A percentile compares a stretch with the other conserved stretches of the same genome.
These are phyloP conservation scores for Halichoerus grypus DNA, from an alignment of 2,113 vertebrate genomes.

Conservation along the genomic window DNA sequence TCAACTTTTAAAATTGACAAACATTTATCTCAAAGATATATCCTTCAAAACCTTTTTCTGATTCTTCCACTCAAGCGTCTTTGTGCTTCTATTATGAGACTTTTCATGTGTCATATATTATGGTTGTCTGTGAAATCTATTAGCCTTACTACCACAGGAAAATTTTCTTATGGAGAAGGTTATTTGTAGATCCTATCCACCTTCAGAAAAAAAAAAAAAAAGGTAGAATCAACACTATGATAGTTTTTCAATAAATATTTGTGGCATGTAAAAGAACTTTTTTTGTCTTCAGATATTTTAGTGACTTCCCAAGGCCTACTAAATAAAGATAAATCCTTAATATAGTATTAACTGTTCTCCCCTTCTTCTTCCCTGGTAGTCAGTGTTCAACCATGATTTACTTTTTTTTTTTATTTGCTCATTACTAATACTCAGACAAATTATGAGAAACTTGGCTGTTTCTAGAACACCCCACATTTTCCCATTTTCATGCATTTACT, in stretches of 20 bases:
- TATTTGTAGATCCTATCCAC: background rate
- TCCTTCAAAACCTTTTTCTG: background rate
- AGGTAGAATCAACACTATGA: background rate
- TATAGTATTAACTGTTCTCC: background rate
- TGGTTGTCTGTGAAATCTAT: background rate
- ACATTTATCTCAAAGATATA: background rate
- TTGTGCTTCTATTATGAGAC: background rate
- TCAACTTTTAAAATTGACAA: background rate
- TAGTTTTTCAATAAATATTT: background rate
- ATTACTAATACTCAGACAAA: background rate
- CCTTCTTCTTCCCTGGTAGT: background rate
- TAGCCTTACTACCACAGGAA: background rate
- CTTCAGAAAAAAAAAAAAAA: background rate
- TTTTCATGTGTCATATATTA: background rate
- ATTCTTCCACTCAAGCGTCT: background rate
- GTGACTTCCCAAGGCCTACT: background rate
- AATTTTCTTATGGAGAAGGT: background rate
- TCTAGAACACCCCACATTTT: background rate
- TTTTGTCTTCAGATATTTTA: background rate
- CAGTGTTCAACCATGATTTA: background rate
- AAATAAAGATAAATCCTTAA: background rate
- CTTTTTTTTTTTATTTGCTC: background rate
- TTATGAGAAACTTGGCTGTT: background rate
- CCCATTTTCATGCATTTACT: background rate
- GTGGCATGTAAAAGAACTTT: background rate